These are phyloP conservation scores for Corythaeola cristata DNA, from an alignment of 2,113 vertebrate genomes.

Conservation along the genomic window DNA sequence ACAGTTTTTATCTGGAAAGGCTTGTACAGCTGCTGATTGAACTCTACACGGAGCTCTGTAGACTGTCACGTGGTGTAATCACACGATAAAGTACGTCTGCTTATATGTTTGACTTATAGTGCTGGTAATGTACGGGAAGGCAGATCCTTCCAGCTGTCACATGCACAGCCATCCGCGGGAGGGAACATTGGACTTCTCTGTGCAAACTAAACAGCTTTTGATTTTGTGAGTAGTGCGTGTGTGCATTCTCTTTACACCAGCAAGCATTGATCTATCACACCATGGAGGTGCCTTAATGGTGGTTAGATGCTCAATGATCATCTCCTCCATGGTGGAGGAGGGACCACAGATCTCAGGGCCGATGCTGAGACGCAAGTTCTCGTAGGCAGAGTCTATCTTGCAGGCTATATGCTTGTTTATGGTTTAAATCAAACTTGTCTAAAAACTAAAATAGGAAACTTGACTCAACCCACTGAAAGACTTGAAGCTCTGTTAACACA, in stretches of 20 bases:
- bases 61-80: neutral
- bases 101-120: rapidly evolving
- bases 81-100: rapidly evolving
- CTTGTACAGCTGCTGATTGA: neutral
- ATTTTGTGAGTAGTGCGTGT: neutral
- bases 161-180: rapidly evolving
- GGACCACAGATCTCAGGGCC: too few species aligned
- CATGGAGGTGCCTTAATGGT: rapidly evolving
- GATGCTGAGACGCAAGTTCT: neutral
- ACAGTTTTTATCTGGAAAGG: neutral
- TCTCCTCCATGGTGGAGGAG: neutral
- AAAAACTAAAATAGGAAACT: neutral
- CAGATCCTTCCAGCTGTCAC: neutral
- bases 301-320: neutral
- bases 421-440: neutral
- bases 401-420: neutral
- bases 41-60: neutral
- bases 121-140: too few species aligned
- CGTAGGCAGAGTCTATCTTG: neutral
- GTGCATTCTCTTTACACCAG: neutral
- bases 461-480: neutral
- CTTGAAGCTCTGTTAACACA: neutral
- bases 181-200: neutral
- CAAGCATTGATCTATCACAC: rapidly evolving
- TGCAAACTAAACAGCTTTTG: neutral